A percentile compares a stretch with the other conserved stretches of the same genome.
Evolutionary conservation across 2,797 vertebrate genomes (phyloP).

Genomic region (Atherinosoma microstoma): DNA sequence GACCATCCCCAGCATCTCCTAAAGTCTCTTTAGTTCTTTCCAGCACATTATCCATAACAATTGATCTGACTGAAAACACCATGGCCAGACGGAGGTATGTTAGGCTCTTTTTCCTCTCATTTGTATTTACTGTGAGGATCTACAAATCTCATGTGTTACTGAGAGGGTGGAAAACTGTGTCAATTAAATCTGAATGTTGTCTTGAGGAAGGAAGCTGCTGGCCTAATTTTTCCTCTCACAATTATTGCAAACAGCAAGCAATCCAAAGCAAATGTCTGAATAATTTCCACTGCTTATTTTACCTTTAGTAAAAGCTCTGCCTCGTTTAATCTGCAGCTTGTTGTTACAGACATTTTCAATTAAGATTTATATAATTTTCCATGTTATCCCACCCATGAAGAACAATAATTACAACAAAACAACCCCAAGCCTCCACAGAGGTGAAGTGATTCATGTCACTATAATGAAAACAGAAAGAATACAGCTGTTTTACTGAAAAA

Average conservation of each 20-base stretch:
- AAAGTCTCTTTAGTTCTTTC: constrained; percentile 1
- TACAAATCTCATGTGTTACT: constrained; percentile 9
- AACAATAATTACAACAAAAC: constrained; percentile 13
- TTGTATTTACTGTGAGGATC: constrained; percentile 21
- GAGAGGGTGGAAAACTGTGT: constrained; percentile 13
- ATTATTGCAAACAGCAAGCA: not conserved
- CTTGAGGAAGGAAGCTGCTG: constrained; percentile 7
- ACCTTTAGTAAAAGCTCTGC: not conserved
- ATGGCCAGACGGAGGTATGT: not conserved
- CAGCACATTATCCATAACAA: constrained; percentile 28
- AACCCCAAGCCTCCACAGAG: not conserved
- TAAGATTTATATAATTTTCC: constrained; percentile 17
- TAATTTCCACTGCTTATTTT: constrained; percentile 4
- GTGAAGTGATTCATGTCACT: constrained; percentile 2
- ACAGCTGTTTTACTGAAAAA: too few species aligned
- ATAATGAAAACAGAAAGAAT: not conserved
- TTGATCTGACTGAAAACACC: constrained; percentile 20
- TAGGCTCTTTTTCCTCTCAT: constrained; percentile 15
- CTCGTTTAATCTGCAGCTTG: constrained; percentile 6
- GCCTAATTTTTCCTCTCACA: not conserved
- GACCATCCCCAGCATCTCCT: not conserved
- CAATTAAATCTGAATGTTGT: constrained; percentile 13
- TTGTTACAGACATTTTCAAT: constrained; percentile 22
- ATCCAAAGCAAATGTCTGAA: constrained; percentile 18
- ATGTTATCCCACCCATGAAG: not conserved